phyloP scores from a whole-genome alignment of 2,113 vertebrate genomes.

The Meleagris gallopavo region DNA sequence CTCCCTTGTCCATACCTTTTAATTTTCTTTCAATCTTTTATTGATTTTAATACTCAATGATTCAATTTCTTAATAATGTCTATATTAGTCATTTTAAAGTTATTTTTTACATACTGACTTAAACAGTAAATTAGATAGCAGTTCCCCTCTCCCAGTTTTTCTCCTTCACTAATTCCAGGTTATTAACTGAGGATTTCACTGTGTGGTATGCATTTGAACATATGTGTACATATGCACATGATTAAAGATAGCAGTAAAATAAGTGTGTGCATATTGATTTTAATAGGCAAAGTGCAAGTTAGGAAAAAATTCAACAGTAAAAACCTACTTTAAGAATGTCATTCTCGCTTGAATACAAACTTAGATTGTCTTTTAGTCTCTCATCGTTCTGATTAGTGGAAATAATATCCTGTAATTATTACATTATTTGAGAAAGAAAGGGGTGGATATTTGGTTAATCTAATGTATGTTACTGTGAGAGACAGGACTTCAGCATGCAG shows the following conservation, averaged over 20 bases:
- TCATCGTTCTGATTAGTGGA: neutral
- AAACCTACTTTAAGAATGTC: neutral
- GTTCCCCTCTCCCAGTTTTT: neutral
- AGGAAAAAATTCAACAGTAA: neutral
- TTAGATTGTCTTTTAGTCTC: neutral
- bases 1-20: neutral
- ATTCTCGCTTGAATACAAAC: neutral
- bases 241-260: neutral
- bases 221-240: neutral
- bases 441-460: neutral
- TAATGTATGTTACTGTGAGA: neutral
- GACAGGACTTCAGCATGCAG: neutral
- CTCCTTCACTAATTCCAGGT: neutral
- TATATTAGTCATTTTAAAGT: neutral
- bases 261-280: neutral
- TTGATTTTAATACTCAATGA: neutral
- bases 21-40: neutral
- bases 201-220: fast-evolving
- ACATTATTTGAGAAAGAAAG: constrained; percentile 12
- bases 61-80: constrained; percentile 11
- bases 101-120: neutral
- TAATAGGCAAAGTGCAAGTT: neutral
- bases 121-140: neutral
- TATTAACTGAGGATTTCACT: neutral
- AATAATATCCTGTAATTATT: constrained; percentile 43